Conservation (phyloP, 1,140 invertebrate genomes). For the Aphis craccivora region DNA sequence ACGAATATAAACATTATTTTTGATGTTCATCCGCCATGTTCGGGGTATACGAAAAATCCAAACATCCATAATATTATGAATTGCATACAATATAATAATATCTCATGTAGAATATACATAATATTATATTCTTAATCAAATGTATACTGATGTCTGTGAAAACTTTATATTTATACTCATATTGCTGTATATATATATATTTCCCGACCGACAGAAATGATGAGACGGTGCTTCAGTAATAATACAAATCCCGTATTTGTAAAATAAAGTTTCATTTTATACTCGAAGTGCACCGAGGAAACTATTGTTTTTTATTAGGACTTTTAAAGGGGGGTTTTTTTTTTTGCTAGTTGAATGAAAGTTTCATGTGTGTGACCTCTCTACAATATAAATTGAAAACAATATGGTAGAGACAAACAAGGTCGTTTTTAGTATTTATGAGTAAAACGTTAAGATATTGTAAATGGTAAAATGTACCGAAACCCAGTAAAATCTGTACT, state of each 20-base stretch:
- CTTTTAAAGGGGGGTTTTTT: neutral
- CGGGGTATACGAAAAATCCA: neutral
- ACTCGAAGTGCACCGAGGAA: neutral
- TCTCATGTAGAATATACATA: neutral
- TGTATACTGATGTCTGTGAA: neutral
- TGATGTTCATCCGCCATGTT: neutral
- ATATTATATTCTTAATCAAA: neutral
- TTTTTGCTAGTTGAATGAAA: neutral
- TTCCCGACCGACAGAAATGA: neutral
- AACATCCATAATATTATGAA: neutral
- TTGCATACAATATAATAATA: neutral
- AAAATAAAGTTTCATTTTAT: slow-evolving; percentile 6
- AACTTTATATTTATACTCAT: neutral
- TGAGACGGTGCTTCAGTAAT: neutral
- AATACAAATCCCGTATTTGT: slow-evolving; percentile 15
- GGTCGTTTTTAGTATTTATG: neutral
- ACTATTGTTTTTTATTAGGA: neutral
- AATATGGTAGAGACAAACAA: neutral
- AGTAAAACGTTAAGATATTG: neutral
- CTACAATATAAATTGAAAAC: neutral
- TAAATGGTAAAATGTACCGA: neutral
- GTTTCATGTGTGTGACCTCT: neutral
- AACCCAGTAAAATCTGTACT: neutral
- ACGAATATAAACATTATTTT: neutral
- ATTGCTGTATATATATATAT: neutral